Evolutionary conservation across 2,113 vertebrate species (phyloP), one percentile per base, ranked within the genome.

Genomic region (Ascaphus truei): DNA sequence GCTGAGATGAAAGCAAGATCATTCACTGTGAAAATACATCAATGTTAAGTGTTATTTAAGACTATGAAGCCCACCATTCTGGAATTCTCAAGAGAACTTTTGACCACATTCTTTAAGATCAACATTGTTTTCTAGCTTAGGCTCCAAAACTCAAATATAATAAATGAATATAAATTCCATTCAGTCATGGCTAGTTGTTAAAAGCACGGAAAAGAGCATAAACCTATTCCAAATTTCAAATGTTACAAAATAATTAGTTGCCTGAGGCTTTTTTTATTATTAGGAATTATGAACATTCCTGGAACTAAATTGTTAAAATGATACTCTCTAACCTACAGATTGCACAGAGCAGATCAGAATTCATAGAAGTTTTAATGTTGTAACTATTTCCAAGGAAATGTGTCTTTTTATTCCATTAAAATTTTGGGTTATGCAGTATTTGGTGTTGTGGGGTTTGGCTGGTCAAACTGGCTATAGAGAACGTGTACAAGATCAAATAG

Each of bases 271-370:
- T 60, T n/a, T 48, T 59, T 59, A 51, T 47, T 59, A 60, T 68
- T 68, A 51, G 31, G 45, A 48, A 59, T 59, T 48, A 45, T 50
- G 55, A 68, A 58, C 43, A 27, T 58, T 58, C 39, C 58, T 55
- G 51, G 66, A 68, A 57, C 22, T 9, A 26, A 59, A 68, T 31
- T 10, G 55, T 50, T 59, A 48, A 68, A 58, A 2, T 30, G 65
- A 68, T 68, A 68, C 65, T 68, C 52, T 68, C 29, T 47, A 43
- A 68, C 43, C 43, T 31, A 30, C 41, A 51, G 55, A 48, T 68
- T 51, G 55, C 23, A 30, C 37, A 41, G n/a, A 55, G 27, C 18
- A 11, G 20, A 57, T 37, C 52, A 39, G 25, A 56, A 45, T 56
- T 45, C 52, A 34, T 23, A 23, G 34, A 16, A 29, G 12, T 63